Conservation (phyloP, 2,888 invertebrate genomes). For the Sinodicranocentrus sp. region DNA sequence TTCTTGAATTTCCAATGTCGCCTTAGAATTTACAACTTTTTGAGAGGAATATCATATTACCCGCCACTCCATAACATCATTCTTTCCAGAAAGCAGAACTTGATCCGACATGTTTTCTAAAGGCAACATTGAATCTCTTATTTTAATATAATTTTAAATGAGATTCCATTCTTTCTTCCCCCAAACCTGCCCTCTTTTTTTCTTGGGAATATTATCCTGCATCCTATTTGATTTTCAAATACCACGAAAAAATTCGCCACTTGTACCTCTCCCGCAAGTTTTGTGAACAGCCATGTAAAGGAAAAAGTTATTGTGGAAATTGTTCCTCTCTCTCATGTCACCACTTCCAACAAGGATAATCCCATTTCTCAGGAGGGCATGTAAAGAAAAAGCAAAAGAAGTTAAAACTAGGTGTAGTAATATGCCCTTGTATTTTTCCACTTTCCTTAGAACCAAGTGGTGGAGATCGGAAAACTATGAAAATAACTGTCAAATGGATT, state of each 20-base stretch:
- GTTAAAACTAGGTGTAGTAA: too few species aligned
- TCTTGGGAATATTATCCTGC: too few species aligned
- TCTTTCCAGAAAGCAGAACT: background rate
- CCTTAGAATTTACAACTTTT: too few species aligned
- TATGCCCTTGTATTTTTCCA: background rate
- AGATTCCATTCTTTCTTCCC: conserved; percentile 37
- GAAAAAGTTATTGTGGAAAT: background rate
- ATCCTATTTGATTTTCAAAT: conserved; percentile 15
- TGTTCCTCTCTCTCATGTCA: background rate
- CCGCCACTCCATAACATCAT: too few species aligned
- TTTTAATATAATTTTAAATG: conserved; percentile 54
- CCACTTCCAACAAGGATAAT: background rate
- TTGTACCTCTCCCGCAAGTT: background rate
- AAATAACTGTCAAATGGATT: conserved; percentile 34
- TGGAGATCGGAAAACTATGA: conserved; percentile 23
- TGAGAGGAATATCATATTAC: too few species aligned
- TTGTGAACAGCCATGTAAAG: conserved; percentile 6
- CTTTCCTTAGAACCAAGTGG: too few species aligned
- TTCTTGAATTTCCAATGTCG: too few species aligned
- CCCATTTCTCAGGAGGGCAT: conserved; percentile 25
- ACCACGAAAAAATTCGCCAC: background rate
- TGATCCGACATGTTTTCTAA: conserved; percentile 9
- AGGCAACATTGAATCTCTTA: conserved; percentile 5
- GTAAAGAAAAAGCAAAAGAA: background rate
- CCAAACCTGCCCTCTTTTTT: background rate